These are phyloP conservation scores for Chionodraco myersi DNA, from an alignment of 2,113 vertebrate genomes.

Conservation along the genomic window DNA sequence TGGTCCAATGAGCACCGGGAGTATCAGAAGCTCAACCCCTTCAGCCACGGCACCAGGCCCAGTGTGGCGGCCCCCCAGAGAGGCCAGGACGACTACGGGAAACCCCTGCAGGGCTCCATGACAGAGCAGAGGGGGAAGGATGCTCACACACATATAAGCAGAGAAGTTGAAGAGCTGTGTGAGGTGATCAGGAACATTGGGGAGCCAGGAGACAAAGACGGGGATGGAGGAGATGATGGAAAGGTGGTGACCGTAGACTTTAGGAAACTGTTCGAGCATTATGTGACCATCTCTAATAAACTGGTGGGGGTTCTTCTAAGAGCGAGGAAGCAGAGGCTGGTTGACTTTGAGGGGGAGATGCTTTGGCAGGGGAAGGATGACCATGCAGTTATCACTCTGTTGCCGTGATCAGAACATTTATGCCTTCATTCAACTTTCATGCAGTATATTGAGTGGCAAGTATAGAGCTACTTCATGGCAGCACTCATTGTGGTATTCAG, in stretches of 20 bases:
- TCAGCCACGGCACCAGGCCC: constrained; percentile 78
- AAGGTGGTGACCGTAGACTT: constrained; percentile 82
- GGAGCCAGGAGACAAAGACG: constrained; percentile 27
- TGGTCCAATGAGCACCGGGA: constrained; percentile 87
- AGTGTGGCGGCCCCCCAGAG: constrained; percentile 32
- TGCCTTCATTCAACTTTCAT: constrained; percentile 7
- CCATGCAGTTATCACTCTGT: constrained; percentile 85
- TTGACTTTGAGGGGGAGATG: constrained; percentile 93
- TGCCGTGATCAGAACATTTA: constrained; percentile 70
- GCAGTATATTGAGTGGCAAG: not conserved
- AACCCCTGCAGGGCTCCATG: constrained; percentile 86
- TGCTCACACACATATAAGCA: constrained; percentile 85
- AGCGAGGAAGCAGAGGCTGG: constrained; percentile 88
- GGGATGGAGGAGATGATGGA: constrained; percentile 51
- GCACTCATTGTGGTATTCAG: not conserved
- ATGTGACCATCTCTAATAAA: constrained; percentile 92
- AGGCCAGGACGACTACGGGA: constrained; percentile 84
- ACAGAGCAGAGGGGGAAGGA: constrained; percentile 89
- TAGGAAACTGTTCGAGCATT: constrained; percentile 88
- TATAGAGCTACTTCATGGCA: constrained; percentile 3
- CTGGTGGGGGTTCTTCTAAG: constrained; percentile 90
- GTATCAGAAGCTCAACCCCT: constrained; percentile 90
- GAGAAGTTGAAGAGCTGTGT: constrained; percentile 88
- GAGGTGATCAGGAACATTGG: constrained; percentile 85
- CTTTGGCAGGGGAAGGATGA: constrained; percentile 94